A percentile compares a stretch with the other conserved stretches of the same genome.
These are phyloP conservation scores for Papilio elwesi DNA, from an alignment of 2,888 invertebrate genomes.

Conservation along the genomic window DNA sequence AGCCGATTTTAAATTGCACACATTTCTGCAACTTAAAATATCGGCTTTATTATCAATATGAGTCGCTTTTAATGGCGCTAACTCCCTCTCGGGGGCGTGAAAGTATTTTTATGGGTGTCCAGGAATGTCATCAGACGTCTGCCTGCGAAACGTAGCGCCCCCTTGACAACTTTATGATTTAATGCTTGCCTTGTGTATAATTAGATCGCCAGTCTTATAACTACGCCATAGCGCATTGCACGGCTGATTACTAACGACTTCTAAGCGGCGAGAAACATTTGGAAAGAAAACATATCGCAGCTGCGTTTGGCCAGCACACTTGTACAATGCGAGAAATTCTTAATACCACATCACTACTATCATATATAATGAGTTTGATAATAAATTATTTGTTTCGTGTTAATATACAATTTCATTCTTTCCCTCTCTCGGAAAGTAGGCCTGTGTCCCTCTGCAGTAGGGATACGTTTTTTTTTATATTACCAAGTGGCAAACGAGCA, in stretches of 20 bases:
- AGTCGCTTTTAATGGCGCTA: conserved; percentile 57
- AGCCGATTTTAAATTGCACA: not conserved
- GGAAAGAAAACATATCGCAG: no score
- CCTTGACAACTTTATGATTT: conserved; percentile 73
- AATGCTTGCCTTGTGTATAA: conserved; percentile 49
- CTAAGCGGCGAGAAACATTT: no score
- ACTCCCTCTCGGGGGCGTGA: conserved; percentile 67
- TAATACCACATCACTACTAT: no score
- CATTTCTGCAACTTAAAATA: conserved; percentile 32
- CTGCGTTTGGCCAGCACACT: no score
- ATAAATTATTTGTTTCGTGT: no score
- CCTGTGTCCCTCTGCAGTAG: no score
- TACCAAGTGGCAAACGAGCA: no score
- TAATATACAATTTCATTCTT: no score
- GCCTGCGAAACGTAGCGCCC: conserved; percentile 47
- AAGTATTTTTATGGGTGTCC: conserved; percentile 73
- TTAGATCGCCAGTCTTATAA: not conserved
- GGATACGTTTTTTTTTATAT: no score
- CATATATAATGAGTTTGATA: no score
- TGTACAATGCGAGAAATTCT: no score
- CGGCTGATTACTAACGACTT: not conserved
- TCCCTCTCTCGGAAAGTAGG: no score
- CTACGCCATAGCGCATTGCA: not conserved
- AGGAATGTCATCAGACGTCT: conserved; percentile 62
- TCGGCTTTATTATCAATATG: conserved; percentile 39